Conservation (phyloP, 2,888 invertebrate genomes). For the Cyaniris semiargus region DNA sequence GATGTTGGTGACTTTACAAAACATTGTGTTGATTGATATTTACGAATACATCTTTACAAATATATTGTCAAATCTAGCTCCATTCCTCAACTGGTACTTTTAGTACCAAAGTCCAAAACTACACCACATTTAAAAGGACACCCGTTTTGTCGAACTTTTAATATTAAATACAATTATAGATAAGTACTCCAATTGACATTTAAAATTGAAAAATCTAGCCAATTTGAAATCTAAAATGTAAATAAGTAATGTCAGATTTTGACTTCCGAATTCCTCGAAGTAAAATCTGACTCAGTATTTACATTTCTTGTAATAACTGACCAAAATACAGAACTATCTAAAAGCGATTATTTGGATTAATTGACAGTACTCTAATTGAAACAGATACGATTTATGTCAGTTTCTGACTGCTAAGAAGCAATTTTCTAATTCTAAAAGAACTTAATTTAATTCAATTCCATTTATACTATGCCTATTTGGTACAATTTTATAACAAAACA, state of each 20-base stretch:
- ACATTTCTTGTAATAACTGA: background rate
- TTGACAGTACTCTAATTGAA: constrained; percentile 23
- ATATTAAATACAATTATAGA: constrained; percentile 23
- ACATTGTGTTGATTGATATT: background rate
- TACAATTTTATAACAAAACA: background rate
- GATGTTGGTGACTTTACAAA: too few species aligned
- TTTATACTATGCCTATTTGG: constrained; percentile 11
- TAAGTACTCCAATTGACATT: constrained; percentile 32
- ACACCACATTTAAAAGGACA: constrained; percentile 14
- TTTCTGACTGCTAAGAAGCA: constrained; percentile 23
- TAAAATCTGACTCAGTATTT: background rate
- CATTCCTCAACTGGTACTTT: background rate
- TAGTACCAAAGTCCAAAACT: constrained; percentile 27
- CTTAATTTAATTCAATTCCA: constrained; percentile 31
- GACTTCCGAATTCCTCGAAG: background rate
- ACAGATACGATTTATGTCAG: background rate
- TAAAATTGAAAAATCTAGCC: constrained; percentile 22
- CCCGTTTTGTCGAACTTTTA: constrained; percentile 33
- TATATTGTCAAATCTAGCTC: background rate
- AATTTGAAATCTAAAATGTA: constrained; percentile 11
- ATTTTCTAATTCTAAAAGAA: constrained; percentile 4
- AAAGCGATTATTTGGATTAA: constrained; percentile 1
- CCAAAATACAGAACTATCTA: background rate
- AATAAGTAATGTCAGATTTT: background rate
- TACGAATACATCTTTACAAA: background rate